These are phyloP conservation scores for Nomada hirtipes DNA, from an alignment of 2,888 invertebrate genomes.

Conservation along the genomic window DNA sequence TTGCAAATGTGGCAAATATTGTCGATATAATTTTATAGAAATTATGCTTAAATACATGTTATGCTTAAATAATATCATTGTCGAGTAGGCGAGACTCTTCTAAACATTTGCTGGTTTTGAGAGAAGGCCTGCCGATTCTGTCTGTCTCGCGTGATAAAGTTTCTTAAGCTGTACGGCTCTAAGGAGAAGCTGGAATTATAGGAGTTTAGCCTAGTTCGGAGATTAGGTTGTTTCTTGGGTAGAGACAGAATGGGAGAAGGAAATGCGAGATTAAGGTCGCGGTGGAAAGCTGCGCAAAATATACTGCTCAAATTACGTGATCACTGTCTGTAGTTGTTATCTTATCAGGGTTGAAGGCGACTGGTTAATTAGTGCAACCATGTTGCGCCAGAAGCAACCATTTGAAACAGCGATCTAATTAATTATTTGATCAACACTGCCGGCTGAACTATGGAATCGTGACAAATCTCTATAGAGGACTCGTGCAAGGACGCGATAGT, in stretches of 20 bases:
- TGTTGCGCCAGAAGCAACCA: no score
- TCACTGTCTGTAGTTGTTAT: slow-evolving; percentile 23
- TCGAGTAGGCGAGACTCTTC: not conserved
- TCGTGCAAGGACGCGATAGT: not conserved
- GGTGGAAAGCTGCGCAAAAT: slow-evolving; percentile 26
- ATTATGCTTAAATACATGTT: no score
- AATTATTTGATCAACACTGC: not conserved
- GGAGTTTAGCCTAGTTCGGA: slow-evolving; percentile 53
- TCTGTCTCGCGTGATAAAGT: slow-evolving; percentile 14
- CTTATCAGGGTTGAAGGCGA: slow-evolving; percentile 12
- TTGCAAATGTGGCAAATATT: no score
- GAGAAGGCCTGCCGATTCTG: slow-evolving; percentile 5
- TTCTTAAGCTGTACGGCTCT: slow-evolving; percentile 5
- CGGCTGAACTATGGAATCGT: no score
- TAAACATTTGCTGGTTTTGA: not conserved
- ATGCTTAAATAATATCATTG: not conserved
- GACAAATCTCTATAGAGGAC: not conserved
- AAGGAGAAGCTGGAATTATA: slow-evolving; percentile 35
- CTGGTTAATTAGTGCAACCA: not conserved
- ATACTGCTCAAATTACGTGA: slow-evolving; percentile 39
- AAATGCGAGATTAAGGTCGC: slow-evolving; percentile 43
- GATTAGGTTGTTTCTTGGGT: slow-evolving; percentile 54
- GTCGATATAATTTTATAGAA: no score
- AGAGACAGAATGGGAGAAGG: slow-evolving; percentile 40
- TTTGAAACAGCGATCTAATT: no score